Base-by-base conservation (phyloP, 2,797 vertebrate species). In the Chaenodraco wilsoni region DNA sequence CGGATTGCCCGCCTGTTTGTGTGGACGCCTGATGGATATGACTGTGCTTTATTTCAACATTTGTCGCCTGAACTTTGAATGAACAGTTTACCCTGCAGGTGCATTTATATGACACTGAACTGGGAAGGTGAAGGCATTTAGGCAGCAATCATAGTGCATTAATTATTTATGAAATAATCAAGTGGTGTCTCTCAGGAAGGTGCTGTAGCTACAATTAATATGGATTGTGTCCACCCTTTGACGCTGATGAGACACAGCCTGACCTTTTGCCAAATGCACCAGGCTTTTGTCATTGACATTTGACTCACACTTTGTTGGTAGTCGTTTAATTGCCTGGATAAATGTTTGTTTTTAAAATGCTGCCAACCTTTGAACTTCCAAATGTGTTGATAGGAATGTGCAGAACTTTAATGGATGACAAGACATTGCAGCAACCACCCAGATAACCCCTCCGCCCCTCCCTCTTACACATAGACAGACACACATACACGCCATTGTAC, bases 131-230 rank as follows among this genome's bases (percentile, higher is more conserved):
- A 65, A 58, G 33, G 43, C 48, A 48, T 80, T 76, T 89, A 87
- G 81, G 54, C 68, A 78, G 74, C 83, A 82, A 86, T 89, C 79
- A 88, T 77, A 84, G 69, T 10, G 82, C 70, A 88, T 92, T 72
- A 69, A 92, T 90, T 79, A 90, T 88, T 79, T 79, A 92, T 89
- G 76, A 85, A 89, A 85, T 81, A 75, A 89, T 91, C 78, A 88
- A 89, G 66, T 21, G 76, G 65, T 72, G 74, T 72, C 78, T 86
- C 70, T 62, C 69, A 74, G 84, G 73, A 76, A 78, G 72, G 72
- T 76, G 83, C 72, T 61, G 64, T 45, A 55, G 63, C 63, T 75
- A 60, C 71, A 87, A 67, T 85, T 79, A 85, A 86, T 82, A 76
- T 44, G 41, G 60, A 77, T 40, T 71, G 60, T 76, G 78, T 84